Conservation (phyloP, 2,888 invertebrate species). For the Apodemia mormo region DNA sequence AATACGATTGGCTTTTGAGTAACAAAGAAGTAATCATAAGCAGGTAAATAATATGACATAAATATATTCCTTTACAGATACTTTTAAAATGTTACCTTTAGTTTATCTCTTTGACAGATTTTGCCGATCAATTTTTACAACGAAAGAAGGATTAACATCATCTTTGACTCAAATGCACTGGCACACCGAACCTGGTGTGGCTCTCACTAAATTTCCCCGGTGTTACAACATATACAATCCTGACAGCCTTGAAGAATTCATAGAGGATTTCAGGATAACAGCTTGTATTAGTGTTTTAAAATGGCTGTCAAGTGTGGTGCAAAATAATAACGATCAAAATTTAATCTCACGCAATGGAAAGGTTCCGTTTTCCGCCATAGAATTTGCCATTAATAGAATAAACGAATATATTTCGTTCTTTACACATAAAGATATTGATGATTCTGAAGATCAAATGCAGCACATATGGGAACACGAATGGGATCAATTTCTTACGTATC, state of each 20-base stretch:
- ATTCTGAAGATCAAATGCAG: constrained; percentile 82
- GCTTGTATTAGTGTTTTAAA: constrained; percentile 93
- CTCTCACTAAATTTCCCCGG: constrained; percentile 91
- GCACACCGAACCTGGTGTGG: constrained; percentile 91
- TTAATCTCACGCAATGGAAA: constrained; percentile 83
- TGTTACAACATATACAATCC: constrained; percentile 92
- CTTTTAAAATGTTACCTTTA: background rate
- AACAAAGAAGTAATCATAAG: constrained; percentile 77
- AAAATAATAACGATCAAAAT: constrained; percentile 77
- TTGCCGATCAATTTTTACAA: constrained; percentile 93
- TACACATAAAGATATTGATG: constrained; percentile 89
- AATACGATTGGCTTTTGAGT: constrained; percentile 86
- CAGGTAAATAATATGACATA: constrained; percentile 56
- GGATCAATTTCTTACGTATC: constrained; percentile 91
- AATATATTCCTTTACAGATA: background rate
- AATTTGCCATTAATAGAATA: constrained; percentile 91
- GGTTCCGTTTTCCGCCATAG: constrained; percentile 88
- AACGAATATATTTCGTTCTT: constrained; percentile 88
- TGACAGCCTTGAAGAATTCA: constrained; percentile 90
- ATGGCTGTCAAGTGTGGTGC: constrained; percentile 85
- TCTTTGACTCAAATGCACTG: constrained; percentile 92
- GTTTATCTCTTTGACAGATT: constrained; percentile 83
- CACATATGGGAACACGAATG: constrained; percentile 93
- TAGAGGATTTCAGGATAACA: constrained; percentile 94
- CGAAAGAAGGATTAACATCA: constrained; percentile 93